Evolutionary conservation across 2,113 vertebrate species (phyloP).

Genomic region (Rana temporaria): DNA sequence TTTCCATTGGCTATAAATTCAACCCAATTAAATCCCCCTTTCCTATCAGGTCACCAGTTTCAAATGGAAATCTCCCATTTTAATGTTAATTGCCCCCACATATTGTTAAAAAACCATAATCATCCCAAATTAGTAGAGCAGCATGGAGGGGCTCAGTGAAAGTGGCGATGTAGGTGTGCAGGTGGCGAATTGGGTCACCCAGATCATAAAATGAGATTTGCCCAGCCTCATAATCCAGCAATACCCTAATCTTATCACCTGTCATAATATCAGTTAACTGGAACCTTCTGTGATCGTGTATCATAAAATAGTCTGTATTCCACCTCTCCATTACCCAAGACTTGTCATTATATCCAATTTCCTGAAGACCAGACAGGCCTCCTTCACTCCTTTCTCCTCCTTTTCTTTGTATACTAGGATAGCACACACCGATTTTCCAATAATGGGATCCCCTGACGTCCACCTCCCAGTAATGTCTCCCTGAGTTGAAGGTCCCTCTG

Average conservation of each 20-base stretch:
- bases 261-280: neutral
- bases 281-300: neutral
- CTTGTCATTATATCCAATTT: neutral
- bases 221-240: slow-evolving; percentile 6
- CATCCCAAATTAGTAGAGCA: no score
- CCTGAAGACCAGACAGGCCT: neutral
- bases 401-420: slow-evolving; percentile 7
- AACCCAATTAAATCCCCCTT: no score
- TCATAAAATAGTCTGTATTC: neutral
- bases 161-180: neutral
- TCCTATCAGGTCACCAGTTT: no score
- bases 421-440: neutral
- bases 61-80: no score
- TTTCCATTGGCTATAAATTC: no score
- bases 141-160: neutral
- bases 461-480: slow-evolving; percentile 15
- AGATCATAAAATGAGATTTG: slow-evolving; percentile 7
- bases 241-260: neutral
- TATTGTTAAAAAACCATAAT: no score
- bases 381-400: neutral
- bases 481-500: neutral
- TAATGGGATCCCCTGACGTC: neutral
- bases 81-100: no score
- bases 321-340: neutral
- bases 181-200: neutral